phyloP scores from a whole-genome alignment of 2,888 invertebrate genomes.

The Leucozona laternaria region DNA sequence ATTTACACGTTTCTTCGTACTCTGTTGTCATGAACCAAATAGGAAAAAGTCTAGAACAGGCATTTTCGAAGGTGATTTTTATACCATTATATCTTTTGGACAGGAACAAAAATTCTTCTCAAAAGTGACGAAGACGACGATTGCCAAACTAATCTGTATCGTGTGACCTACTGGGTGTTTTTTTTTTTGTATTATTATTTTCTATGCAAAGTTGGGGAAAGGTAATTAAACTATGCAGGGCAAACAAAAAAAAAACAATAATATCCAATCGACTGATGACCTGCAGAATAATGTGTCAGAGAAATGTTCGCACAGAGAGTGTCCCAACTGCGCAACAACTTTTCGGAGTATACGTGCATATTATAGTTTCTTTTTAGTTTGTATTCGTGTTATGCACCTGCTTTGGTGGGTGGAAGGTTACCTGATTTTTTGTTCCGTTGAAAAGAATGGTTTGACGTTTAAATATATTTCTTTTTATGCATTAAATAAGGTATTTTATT shows the following conservation, averaged over 20 bases:
- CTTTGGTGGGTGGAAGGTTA: conserved; percentile 37
- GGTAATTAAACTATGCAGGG: conserved; percentile 67
- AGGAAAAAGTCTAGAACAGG: not conserved
- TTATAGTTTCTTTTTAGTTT: not conserved
- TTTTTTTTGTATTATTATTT: conserved; percentile 10
- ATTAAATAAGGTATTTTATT: too few species aligned
- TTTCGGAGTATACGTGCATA: conserved; percentile 44
- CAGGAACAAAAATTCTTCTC: conserved; percentile 2
- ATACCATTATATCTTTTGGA: not conserved
- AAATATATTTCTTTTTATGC: not conserved
- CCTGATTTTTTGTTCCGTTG: conserved; percentile 14
- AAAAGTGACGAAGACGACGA: conserved; percentile 30
- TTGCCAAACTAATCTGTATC: conserved; percentile 44
- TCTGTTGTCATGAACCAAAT: conserved; percentile 37
- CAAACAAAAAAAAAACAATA: conserved; percentile 39
- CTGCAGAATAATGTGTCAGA: conserved; percentile 64
- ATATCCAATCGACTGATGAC: conserved; percentile 54
- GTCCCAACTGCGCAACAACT: conserved; percentile 70
- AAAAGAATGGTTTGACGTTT: not conserved
- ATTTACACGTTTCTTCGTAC: not conserved
- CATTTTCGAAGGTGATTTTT: not conserved
- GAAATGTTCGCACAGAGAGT: conserved; percentile 39
- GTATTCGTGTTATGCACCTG: conserved; percentile 58
- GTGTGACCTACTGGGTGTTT: conserved; percentile 52
- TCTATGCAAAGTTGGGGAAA: conserved; percentile 27